Evolutionary conservation across 2,888 invertebrate genomes (phyloP).

Genomic region (Melanotus villosus): DNA sequence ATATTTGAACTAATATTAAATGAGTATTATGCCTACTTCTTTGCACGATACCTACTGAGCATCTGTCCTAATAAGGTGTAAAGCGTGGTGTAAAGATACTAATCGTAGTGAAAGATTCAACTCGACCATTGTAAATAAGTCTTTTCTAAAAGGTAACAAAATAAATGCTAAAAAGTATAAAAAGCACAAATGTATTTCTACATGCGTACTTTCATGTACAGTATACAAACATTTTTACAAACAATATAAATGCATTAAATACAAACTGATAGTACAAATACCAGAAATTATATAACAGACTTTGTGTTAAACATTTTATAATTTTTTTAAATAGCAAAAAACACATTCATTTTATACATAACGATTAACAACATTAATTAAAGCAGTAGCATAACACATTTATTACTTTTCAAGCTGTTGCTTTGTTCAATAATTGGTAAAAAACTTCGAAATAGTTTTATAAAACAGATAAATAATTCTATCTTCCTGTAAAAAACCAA

Average conservation of each 20-base stretch:
- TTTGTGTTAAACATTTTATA: slow-evolving; percentile 41
- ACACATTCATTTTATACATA: slow-evolving; percentile 50
- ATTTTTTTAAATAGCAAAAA: slow-evolving; percentile 47
- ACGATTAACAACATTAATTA: slow-evolving; percentile 51
- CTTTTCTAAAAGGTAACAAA: too few relatives aligned
- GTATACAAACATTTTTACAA: slow-evolving; percentile 52
- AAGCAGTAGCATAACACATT: slow-evolving; percentile 51
- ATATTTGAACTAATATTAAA: too few relatives aligned
- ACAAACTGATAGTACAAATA: slow-evolving; percentile 41
- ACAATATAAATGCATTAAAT: slow-evolving; percentile 43
- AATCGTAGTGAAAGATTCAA: too few relatives aligned
- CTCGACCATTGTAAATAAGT: too few relatives aligned
- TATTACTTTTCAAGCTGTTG: slow-evolving; percentile 26
- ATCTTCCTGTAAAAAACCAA: not conserved
- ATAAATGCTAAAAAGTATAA: too few relatives aligned
- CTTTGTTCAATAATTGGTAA: slow-evolving; percentile 1
- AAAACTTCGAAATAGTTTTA: not conserved
- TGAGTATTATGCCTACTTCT: too few relatives aligned
- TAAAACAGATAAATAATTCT: not conserved
- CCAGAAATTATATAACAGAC: slow-evolving; percentile 39
- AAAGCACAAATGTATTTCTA: slow-evolving; percentile 49
- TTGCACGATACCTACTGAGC: too few relatives aligned
- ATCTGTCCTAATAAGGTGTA: too few relatives aligned
- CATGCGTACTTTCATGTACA: slow-evolving; percentile 45
- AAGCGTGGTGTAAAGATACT: too few relatives aligned